Conservation (phyloP, 2,797 vertebrate species). For the Glyptemys insculpta region DNA sequence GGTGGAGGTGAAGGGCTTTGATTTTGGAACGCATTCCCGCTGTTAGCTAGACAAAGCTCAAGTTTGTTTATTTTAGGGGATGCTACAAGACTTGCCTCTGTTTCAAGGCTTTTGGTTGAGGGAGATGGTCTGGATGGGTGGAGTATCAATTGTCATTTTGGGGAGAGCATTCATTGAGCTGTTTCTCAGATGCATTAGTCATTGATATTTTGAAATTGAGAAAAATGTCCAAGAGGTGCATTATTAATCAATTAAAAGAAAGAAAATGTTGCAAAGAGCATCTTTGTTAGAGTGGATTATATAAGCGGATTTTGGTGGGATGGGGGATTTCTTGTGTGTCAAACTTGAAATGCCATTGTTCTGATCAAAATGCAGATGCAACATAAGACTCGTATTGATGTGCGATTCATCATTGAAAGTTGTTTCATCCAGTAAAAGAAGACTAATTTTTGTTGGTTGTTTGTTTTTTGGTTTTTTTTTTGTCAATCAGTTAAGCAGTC, state of each 20-base stretch:
- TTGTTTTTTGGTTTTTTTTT: background rate
- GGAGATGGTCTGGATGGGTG: background rate
- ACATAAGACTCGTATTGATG: background rate
- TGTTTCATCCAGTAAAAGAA: background rate
- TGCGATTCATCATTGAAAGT: background rate
- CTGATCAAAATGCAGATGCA: background rate
- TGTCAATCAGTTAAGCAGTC: conserved; percentile 9
- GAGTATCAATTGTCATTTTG: background rate
- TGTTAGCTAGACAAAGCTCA: background rate
- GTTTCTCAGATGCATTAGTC: background rate
- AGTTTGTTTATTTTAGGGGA: background rate
- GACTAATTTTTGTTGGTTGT: background rate
- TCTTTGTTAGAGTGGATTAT: background rate
- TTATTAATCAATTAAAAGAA: background rate
- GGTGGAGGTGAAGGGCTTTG: background rate
- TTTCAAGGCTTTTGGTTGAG: background rate
- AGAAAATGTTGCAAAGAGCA: background rate
- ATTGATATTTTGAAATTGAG: background rate
- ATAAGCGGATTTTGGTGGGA: background rate
- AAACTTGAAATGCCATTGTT: background rate
- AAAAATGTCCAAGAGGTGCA: background rate
- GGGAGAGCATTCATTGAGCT: background rate
- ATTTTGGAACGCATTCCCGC: background rate
- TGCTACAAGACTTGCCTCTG: background rate
- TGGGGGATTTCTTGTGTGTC: background rate